These are phyloP conservation scores for Ciconia maguari DNA, from an alignment of 2,113 vertebrate species.

Conservation along the genomic window DNA sequence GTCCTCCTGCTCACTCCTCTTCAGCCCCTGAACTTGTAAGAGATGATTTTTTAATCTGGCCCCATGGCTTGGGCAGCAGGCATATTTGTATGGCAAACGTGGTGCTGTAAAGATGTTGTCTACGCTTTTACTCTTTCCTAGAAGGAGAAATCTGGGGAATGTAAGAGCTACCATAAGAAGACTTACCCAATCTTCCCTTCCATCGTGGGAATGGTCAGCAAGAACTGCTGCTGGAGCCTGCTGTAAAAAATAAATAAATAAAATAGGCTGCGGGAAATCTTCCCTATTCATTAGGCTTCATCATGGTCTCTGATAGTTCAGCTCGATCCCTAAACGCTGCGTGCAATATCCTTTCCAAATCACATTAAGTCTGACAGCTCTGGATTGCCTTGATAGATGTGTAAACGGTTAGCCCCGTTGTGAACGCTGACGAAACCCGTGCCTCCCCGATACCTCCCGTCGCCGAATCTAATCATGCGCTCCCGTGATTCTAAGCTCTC, in stretches of 20 bases:
- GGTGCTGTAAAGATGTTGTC: not conserved
- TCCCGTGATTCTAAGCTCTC: not conserved
- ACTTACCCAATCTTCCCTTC: not conserved
- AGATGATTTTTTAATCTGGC: not conserved
- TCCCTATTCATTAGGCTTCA: not conserved
- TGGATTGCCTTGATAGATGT: not conserved
- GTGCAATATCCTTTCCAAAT: not conserved
- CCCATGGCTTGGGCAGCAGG: too few relatives aligned
- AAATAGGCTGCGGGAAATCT: not conserved
- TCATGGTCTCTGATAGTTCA: not conserved
- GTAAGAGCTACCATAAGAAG: not conserved
- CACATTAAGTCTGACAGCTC: not conserved
- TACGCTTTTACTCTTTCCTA: not conserved
- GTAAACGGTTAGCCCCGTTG: not conserved
- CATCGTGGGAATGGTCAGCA: not conserved
- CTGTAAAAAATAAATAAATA: not conserved
- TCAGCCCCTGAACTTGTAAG: not conserved
- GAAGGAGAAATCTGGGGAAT: not conserved
- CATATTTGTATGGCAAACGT: not conserved
- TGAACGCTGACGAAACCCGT: not conserved
- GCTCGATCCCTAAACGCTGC: not conserved
- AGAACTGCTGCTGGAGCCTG: not conserved
- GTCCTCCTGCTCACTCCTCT: not conserved
- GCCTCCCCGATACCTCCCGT: not conserved
- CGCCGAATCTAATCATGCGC: accelerated